These are phyloP conservation scores for Dyspetes luteomarginatus DNA, from an alignment of 2,888 invertebrate species.

Conservation along the genomic window DNA sequence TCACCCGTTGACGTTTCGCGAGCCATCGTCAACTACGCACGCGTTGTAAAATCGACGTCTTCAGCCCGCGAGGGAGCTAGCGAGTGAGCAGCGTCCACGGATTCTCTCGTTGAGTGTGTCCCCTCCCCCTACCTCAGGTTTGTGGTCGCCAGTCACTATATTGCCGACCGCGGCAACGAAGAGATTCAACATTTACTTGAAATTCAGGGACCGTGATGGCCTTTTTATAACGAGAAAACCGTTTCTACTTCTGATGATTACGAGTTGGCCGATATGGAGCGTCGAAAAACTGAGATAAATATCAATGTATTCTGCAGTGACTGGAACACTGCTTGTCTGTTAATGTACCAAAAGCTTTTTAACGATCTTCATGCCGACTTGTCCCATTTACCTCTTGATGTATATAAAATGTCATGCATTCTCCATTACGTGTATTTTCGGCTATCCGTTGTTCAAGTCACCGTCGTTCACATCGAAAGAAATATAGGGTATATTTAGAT, in stretches of 20 bases:
- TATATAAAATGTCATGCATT: background rate
- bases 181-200: background rate
- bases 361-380: background rate
- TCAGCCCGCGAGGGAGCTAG: conserved; percentile 39
- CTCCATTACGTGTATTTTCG: conserved; percentile 27
- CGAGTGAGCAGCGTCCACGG: conserved; percentile 37
- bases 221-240: too few species aligned
- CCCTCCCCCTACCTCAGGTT: background rate
- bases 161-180: conserved; percentile 17
- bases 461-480: too few species aligned
- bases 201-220: background rate
- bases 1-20: conserved; percentile 30
- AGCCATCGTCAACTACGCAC: conserved; percentile 61
- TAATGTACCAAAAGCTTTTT: background rate
- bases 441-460: background rate
- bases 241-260: background rate
- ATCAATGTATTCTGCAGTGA: background rate
- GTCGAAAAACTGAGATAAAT: background rate
- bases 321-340: background rate
- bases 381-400: background rate
- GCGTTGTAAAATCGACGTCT: conserved; percentile 66
- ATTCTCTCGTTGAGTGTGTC: conserved; percentile 10
- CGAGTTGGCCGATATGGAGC: background rate
- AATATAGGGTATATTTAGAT: too few species aligned
- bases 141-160: background rate